Base-by-base conservation (phyloP, 2,888 invertebrate species). In the Dinocampus coccinellae region DNA sequence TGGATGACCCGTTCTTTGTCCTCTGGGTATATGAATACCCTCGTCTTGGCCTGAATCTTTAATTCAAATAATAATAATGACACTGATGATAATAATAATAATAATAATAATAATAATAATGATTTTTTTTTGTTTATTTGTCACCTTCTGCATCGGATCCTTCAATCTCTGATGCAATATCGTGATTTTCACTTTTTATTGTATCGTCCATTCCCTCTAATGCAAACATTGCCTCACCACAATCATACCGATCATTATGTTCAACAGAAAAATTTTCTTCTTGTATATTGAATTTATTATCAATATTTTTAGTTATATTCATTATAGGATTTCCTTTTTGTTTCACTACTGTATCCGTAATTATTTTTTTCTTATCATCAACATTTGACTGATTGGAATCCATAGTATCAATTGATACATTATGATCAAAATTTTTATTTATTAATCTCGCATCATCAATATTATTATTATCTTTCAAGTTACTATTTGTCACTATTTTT, bases 111-210 rank as follows among this genome's bases (percentile, higher is more conserved):
- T 29, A 29, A 4, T 29, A 16, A 16, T 7, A 61, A 1, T 36
- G 16, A 10, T 7, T 24, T 9, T 24, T 36, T n/a, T 24, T 24
- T 13, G 3, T 22, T 39, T 4, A 2, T 34, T 39, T 60, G 2
- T 34, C 87, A 94, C 94, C 92, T 87, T 95, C 95, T 58, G 92
- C 92, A 86, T 94, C 93, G 77, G 92, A 92, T 77, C 92, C 92
- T 72, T 93, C 93, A 77, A 90, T 90, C 64, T 78, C 77, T 4
- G 81, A 84, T 34, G 80, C 16, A 7, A 79, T 76, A 77, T 81
- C 29, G 76, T 16, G 58, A n/a, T 78, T 78, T 20, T 78, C 80
- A 47, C 71, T 87, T 24, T 77, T 77, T 0, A 89, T 88, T 62
- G 76, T 80, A 42, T 89, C 89, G 79, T 93, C 92, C 88, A 91